Conservation (phyloP, 2,888 invertebrate species). For the Chaetoderma sp. region DNA sequence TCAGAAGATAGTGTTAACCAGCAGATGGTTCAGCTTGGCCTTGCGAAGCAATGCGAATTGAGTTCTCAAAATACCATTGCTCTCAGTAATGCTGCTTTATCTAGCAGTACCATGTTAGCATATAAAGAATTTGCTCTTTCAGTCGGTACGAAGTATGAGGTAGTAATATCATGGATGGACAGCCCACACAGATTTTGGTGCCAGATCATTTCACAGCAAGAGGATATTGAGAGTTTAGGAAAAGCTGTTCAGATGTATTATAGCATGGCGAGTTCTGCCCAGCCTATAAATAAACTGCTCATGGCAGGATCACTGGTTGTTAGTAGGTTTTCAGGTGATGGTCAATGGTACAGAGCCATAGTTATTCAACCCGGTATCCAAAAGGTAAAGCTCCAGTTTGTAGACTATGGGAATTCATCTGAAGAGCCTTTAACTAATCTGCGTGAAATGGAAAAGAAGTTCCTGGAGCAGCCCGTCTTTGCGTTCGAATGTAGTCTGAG, state of each 20-base stretch:
- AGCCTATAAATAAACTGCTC: constrained; percentile 17
- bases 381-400: constrained; percentile 45
- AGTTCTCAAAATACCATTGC: not conserved
- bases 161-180: constrained; percentile 42
- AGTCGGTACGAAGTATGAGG: not conserved
- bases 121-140: not conserved
- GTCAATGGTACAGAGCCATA: not conserved
- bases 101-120: not conserved
- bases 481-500: constrained; percentile 14
- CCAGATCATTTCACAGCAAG: constrained; percentile 32
- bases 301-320: constrained; percentile 41
- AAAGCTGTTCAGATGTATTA: not conserved
- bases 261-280: not conserved
- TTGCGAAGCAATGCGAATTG: not conserved
- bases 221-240: not conserved
- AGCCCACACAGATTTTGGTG: constrained; percentile 54
- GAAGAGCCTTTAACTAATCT: constrained; percentile 41
- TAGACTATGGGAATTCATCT: constrained; percentile 35
- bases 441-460: constrained; percentile 44
- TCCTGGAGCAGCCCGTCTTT: constrained; percentile 16
- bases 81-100: not conserved
- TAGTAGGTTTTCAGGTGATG: constrained; percentile 39
- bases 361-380: not conserved
- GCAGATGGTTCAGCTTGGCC: constrained; percentile 37
- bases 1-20: constrained; percentile 34